phyloP scores from a whole-genome alignment of 2,797 vertebrate genomes.

The Sebastes itinus region DNA sequence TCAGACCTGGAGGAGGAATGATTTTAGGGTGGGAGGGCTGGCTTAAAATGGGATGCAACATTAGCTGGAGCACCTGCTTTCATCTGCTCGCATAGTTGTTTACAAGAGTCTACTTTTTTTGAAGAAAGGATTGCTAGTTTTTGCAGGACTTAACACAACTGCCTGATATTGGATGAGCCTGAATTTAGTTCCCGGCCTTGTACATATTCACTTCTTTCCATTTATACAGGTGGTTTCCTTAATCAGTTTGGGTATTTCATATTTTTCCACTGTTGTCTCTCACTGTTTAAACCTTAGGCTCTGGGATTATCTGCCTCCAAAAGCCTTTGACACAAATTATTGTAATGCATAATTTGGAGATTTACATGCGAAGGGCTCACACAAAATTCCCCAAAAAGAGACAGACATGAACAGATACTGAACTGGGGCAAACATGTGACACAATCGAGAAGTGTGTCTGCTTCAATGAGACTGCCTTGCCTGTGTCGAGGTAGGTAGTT shows the following conservation, averaged over 20 bases:
- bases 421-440: fast-evolving
- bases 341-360: neutral
- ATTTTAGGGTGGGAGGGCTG: neutral
- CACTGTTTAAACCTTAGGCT: too few species aligned
- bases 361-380: neutral
- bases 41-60: neutral
- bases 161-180: neutral
- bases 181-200: neutral
- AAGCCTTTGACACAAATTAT: neutral
- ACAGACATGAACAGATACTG: too few species aligned
- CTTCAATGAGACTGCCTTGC: slow-evolving; percentile 62
- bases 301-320: neutral
- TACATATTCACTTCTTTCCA: too few species aligned
- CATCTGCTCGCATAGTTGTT: neutral
- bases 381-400: neutral
- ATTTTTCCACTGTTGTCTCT: too few species aligned
- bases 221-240: too few species aligned
- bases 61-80: neutral
- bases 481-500: slow-evolving; percentile 92
- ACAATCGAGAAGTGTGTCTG: neutral
- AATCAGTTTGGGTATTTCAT: too few species aligned
- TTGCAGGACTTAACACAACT: neutral
- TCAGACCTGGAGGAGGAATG: neutral
- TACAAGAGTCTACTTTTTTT: neutral
- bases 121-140: neutral